These are phyloP conservation scores for Campaea margaritaria DNA, from an alignment of 2,888 invertebrate species.

Conservation along the genomic window DNA sequence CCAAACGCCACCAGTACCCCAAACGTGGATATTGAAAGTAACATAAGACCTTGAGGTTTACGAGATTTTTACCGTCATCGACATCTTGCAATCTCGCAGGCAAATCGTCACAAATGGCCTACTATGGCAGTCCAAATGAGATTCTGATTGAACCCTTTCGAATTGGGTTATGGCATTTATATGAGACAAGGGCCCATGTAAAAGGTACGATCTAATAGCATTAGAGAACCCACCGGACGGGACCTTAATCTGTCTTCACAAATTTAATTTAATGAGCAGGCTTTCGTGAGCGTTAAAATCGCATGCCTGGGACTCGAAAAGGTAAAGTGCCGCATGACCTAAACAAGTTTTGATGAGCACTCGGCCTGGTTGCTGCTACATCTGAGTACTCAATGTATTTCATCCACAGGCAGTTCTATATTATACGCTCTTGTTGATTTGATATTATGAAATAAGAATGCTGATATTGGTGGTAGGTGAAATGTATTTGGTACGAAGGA, in stretches of 20 bases:
- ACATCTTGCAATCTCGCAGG: conserved; percentile 42
- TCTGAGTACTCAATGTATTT: neutral
- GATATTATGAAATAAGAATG: neutral
- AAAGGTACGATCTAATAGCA: conserved; percentile 50
- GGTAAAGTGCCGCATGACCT: conserved; percentile 1
- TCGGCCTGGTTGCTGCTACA: too few species aligned
- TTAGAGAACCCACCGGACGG: conserved; percentile 45
- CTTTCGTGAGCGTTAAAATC: conserved; percentile 40
- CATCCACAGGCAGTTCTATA: too few species aligned
- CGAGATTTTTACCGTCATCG: conserved; percentile 41
- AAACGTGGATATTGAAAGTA: conserved; percentile 24
- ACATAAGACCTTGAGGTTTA: conserved; percentile 35
- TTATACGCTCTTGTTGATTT: too few species aligned
- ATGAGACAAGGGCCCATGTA: conserved; percentile 45
- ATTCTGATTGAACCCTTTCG: conserved; percentile 58
- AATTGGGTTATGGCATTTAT: conserved; percentile 48
- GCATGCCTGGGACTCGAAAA: conserved; percentile 27
- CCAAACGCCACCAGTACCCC: conserved; percentile 2
- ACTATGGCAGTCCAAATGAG: conserved; percentile 50
- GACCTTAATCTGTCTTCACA: conserved; percentile 44
- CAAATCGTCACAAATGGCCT: conserved; percentile 38
- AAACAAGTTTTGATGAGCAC: too few species aligned
- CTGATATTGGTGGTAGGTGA: too few species aligned
- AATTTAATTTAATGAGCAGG: conserved; percentile 43
- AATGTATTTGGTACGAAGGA: too few species aligned